Conservation (phyloP, 2,797 vertebrate genomes). For the Cuculus canorus region DNA sequence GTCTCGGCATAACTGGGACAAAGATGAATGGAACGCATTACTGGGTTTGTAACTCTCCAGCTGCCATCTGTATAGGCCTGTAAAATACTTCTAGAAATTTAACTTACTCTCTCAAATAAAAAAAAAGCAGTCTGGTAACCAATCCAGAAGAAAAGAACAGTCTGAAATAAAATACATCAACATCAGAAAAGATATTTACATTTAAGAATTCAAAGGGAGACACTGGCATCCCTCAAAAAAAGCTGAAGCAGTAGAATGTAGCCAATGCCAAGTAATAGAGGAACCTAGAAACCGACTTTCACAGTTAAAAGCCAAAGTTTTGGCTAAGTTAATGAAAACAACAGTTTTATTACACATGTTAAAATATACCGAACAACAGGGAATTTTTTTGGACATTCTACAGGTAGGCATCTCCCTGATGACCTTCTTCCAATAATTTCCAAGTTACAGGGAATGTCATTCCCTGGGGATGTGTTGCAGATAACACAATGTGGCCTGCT, state of each 20-base stretch:
- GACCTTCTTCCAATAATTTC: background rate
- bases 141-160: background rate
- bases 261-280: background rate
- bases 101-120: constrained; percentile 20
- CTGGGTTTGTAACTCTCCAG: background rate
- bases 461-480: background rate
- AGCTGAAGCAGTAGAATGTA: background rate
- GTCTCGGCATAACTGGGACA: background rate
- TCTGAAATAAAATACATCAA: background rate
- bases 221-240: background rate
- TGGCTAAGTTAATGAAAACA: background rate
- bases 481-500: background rate
- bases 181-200: background rate
- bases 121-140: background rate
- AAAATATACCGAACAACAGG: background rate
- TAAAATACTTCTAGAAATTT: constrained; percentile 37
- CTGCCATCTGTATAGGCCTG: background rate
- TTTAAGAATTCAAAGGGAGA: background rate
- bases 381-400: background rate
- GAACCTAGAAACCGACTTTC: background rate
- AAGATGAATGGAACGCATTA: background rate
- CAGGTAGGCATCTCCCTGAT: background rate
- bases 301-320: background rate
- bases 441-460: background rate
- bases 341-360: background rate